Conservation (phyloP, 2,113 vertebrate genomes). For the Herpetotheres cachinnans region DNA sequence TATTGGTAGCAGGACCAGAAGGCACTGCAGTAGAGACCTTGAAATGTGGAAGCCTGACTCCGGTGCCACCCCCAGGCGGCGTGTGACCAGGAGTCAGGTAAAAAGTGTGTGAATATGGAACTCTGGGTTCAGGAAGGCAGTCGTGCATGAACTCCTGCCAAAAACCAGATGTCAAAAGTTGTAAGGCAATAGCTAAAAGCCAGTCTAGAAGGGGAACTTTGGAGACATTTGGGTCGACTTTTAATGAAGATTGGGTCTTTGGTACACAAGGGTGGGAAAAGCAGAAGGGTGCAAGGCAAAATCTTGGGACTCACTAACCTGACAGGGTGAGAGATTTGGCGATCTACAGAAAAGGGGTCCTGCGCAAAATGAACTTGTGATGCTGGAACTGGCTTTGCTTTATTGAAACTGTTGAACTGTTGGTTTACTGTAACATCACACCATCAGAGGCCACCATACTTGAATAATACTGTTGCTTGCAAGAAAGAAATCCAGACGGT, state of each 20-base stretch:
- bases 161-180: neutral
- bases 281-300: neutral
- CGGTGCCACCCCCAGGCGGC: neutral
- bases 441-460: neutral
- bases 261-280: neutral
- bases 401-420: neutral
- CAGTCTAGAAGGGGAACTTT: neutral
- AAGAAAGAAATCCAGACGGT: neutral
- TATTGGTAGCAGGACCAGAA: neutral
- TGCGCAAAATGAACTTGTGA: neutral
- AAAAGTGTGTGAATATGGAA: fast-evolving
- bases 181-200: neutral
- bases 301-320: neutral
- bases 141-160: neutral
- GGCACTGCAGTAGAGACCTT: neutral
- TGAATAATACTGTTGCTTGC: neutral
- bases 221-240: neutral
- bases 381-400: neutral
- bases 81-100: neutral
- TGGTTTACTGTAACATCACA: neutral
- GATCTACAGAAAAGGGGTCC: neutral
- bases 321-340: neutral
- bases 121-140: neutral
- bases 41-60: neutral
- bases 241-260: neutral